A percentile compares a stretch with the other conserved stretches of the same genome.
Evolutionary conservation across 1,140 invertebrate genomes (phyloP).

Genomic region (Zaprionus gabonicus): DNA sequence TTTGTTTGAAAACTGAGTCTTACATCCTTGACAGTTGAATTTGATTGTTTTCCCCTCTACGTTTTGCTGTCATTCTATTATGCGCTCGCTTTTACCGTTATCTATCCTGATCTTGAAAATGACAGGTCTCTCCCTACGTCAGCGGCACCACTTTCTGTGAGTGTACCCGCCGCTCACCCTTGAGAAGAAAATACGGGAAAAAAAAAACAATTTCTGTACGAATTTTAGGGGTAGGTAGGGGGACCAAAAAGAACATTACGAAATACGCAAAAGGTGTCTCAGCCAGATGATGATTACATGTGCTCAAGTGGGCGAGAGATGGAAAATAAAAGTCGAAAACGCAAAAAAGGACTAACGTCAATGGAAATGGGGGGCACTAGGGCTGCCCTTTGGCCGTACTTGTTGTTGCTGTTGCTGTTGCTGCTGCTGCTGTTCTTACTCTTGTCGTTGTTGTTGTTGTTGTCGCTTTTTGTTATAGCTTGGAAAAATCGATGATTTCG

Average conservation of each 20-base stretch:
- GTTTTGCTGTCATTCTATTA: background rate
- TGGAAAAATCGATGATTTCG: conserved; percentile 66
- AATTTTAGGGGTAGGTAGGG: background rate
- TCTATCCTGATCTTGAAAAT: conserved; percentile 49
- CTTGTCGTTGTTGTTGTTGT: conserved; percentile 2
- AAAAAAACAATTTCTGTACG: background rate
- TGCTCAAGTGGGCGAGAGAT: conserved; percentile 6
- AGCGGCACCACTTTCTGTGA: conserved; percentile 14
- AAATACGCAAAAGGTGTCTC: conserved; percentile 44
- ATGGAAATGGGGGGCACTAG: conserved; percentile 71
- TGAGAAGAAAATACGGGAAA: conserved; percentile 2
- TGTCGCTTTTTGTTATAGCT: conserved; percentile 29
- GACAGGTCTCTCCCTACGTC: conserved; percentile 16
- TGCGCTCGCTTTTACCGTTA: background rate
- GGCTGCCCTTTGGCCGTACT: conserved; percentile 43
- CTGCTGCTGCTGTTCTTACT: conserved; percentile 27
- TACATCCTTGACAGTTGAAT: background rate
- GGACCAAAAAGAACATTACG: conserved; percentile 35
- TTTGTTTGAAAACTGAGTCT: background rate
- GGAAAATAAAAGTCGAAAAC: conserved; percentile 18
- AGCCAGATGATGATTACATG: conserved; percentile 43
- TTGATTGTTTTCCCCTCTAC: background rate
- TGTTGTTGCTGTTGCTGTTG: conserved; percentile 38
- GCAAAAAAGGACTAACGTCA: conserved; percentile 43
- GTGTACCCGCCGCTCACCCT: background rate